A percentile compares a stretch with the other conserved stretches of the same genome.
These are phyloP conservation scores for Trematocara stigmaticum DNA, from an alignment of 2,113 vertebrate genomes.

Conservation along the genomic window DNA sequence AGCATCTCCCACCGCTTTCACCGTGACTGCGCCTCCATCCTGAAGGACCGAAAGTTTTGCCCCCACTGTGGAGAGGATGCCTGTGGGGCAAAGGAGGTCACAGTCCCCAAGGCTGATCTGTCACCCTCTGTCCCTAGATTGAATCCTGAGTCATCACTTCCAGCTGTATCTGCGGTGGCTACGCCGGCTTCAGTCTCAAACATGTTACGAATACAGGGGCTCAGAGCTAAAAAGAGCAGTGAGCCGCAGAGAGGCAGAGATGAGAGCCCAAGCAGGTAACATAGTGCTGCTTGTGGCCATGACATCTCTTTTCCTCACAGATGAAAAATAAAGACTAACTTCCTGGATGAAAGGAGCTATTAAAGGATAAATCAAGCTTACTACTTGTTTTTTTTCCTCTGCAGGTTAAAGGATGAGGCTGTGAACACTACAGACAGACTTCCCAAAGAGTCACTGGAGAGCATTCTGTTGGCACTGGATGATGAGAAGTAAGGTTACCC, in stretches of 20 bases:
- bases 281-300: neutral
- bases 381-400: slow-evolving; percentile 46
- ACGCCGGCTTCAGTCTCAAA: slow-evolving; percentile 5
- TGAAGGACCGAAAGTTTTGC: slow-evolving; percentile 86
- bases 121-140: slow-evolving; percentile 69
- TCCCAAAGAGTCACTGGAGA: slow-evolving; percentile 90
- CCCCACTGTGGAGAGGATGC: slow-evolving; percentile 95
- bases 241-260: slow-evolving; percentile 35
- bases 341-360: neutral
- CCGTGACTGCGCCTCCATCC: slow-evolving; percentile 83
- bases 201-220: neutral
- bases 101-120: slow-evolving; percentile 77
- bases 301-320: neutral
- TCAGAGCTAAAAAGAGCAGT: slow-evolving; percentile 61
- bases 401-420: slow-evolving; percentile 66
- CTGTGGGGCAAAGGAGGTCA: slow-evolving; percentile 86
- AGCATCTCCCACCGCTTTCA: slow-evolving; percentile 96
- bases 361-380: neutral
- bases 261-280: slow-evolving; percentile 32
- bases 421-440: slow-evolving; percentile 65
- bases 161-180: slow-evolving; percentile 53
- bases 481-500: slow-evolving; percentile 84
- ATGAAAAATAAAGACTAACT: neutral
- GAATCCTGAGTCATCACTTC: slow-evolving; percentile 47
- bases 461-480: slow-evolving; percentile 86